Evolutionary conservation across 2,888 invertebrate genomes (phyloP).

Genomic region (Harpagoxenus sublaevis): DNA sequence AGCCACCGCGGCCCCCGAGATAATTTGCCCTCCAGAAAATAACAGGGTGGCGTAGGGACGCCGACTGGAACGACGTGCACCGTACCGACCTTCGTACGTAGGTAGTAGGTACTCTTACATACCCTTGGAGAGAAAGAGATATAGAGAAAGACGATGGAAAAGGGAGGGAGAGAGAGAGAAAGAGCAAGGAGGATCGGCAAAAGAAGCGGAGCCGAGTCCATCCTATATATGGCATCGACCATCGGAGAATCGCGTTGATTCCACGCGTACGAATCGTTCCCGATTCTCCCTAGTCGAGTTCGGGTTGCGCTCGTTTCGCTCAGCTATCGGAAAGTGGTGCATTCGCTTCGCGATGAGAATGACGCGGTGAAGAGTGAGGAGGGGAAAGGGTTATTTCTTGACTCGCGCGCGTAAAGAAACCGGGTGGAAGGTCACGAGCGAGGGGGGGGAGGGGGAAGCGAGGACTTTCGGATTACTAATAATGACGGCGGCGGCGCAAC

Average conservation of each 20-base stretch:
- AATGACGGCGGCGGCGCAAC: slow-evolving; percentile 42
- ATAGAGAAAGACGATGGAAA: neutral
- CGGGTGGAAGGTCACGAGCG: slow-evolving; percentile 44
- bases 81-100: slow-evolving; percentile 63
- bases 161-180: slow-evolving; percentile 5
- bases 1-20: slow-evolving; percentile 70
- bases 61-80: slow-evolving; percentile 72
- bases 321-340: slow-evolving; percentile 24
- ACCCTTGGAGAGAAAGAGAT: slow-evolving; percentile 58
- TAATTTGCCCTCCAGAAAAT: slow-evolving; percentile 84
- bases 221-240: slow-evolving; percentile 41
- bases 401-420: slow-evolving; percentile 5
- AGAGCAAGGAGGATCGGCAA: neutral
- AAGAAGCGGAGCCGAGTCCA: neutral
- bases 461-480: slow-evolving; percentile 54
- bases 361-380: neutral
- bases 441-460: slow-evolving; percentile 19
- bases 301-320: neutral
- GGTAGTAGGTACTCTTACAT: slow-evolving; percentile 62
- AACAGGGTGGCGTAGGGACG: slow-evolving; percentile 83
- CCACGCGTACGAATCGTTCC: slow-evolving; percentile 56
- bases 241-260: slow-evolving; percentile 40
- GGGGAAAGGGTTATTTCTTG: slow-evolving; percentile 18
- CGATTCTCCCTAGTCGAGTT: slow-evolving; percentile 43
- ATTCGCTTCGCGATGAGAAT: slow-evolving; percentile 4